Percentiles rank a stretch among this genome's conserved stretches.
phyloP scores from a whole-genome alignment of 2,113 vertebrate genomes.

The Pluvialis apricaria region DNA sequence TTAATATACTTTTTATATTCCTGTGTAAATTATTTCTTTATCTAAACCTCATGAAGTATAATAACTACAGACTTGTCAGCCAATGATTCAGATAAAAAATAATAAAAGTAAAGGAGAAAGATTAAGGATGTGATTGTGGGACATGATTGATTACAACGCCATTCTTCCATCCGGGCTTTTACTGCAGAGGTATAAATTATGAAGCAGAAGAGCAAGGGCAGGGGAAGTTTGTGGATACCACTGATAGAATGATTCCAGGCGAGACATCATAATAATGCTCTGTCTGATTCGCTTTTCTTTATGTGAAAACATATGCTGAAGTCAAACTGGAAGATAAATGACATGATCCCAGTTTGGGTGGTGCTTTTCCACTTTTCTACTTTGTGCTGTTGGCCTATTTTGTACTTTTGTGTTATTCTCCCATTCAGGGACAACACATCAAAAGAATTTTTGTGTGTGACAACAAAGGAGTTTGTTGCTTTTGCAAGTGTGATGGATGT shows the following conservation, averaged over 20 bases:
- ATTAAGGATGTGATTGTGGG: neutral
- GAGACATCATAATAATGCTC: neutral
- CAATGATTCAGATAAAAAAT: conserved; percentile 52
- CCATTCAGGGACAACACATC: neutral
- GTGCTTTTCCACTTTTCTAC: neutral
- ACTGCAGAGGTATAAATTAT: conserved; percentile 23
- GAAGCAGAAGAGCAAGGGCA: neutral
- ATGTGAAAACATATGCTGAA: neutral
- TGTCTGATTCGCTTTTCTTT: neutral
- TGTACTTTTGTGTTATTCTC: neutral
- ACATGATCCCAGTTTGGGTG: neutral
- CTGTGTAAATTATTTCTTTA: conserved; percentile 60
- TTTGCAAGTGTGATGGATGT: neutral
- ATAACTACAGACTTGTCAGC: conserved; percentile 51
- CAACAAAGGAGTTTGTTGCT: neutral
- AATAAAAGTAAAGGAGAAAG: conserved; percentile 17
- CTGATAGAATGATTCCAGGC: neutral
- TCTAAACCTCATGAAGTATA: conserved; percentile 38
- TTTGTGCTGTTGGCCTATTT: neutral
- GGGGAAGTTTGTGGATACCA: neutral
- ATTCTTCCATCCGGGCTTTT: conserved; percentile 13
- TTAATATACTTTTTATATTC: conserved; percentile 45
- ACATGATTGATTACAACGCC: conserved; percentile 8
- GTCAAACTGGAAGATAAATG: neutral
- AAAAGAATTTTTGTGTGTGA: neutral